Base-by-base conservation (phyloP, 2,113 vertebrate genomes). In the Illadopsis cleaveri region DNA sequence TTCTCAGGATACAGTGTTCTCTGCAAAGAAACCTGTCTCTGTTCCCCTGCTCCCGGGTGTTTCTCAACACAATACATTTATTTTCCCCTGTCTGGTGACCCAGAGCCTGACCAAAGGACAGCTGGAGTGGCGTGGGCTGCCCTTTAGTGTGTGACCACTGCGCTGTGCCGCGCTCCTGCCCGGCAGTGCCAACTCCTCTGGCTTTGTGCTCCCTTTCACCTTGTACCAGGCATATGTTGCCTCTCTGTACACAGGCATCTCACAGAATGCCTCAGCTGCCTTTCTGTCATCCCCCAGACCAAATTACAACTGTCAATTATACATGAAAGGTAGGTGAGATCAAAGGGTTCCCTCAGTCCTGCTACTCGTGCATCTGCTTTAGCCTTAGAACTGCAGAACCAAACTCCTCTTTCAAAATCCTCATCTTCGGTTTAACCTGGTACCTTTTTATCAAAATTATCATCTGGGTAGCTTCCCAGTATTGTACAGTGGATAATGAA, bases 261-360 rank as follows among this genome's bases (percentile, higher is more conserved):
- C 73, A 42, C 19, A 85, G 93, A 87, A 81, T 44, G 77, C 54
- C 76, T 86, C 60, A 62, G 54, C 57, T 91, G 71, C 76, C 31
- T 90, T 81, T 58, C 91, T 73, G 1, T 96, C 88, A 95, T 93
- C 81, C 82, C 68, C 0, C 1, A 83, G 75, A 90, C 88, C 90
- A 95, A 94, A 96, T 97, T 96, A 96, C 61, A 17, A 5, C 82
- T 86, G 91, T 95, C 94, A 88, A 93, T 96, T 96, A 91, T 83
- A 94, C 72, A 93, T 86, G 93, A 97, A 93, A 96, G 90, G 76
- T 18, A 73, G 91, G 65, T 2, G 78, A 97, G 95, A 96, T 95
- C 90, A 97, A 92, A 97, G 90, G 47, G 60, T 35, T 95, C 62
- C 56, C 68, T 69, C 58, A 65, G 69, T 90, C 48, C 80, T 83